Percentiles rank a stretch among this genome's conserved stretches.
Evolutionary conservation across 2,797 vertebrate genomes (phyloP).

Genomic region (Echiichthys vipera): DNA sequence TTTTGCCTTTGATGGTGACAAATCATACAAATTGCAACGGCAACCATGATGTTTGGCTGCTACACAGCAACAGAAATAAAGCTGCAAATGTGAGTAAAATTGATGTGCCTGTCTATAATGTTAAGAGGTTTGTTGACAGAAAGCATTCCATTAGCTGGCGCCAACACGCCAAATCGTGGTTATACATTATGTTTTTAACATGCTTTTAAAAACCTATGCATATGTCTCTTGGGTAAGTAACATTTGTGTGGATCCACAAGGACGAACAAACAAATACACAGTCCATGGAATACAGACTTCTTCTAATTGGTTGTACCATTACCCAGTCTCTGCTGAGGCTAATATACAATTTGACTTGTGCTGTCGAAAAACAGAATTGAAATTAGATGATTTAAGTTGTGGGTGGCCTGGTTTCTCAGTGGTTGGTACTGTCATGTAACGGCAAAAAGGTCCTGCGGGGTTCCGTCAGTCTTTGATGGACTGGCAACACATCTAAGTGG

Average conservation of each 20-base stretch:
- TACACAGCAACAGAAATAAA: conserved; percentile 42
- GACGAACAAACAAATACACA: conserved; percentile 47
- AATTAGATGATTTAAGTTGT: conserved; percentile 65
- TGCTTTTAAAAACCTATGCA: conserved; percentile 60
- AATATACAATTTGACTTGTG: conserved; percentile 49
- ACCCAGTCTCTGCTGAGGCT: conserved; percentile 45
- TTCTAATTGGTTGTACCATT: conserved; percentile 67
- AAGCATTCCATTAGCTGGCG: conserved; percentile 66
- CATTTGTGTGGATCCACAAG: conserved; percentile 25
- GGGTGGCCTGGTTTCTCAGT: conserved; percentile 50
- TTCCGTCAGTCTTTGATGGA: conserved; percentile 72
- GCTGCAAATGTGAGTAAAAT: conserved; percentile 47
- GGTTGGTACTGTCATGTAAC: conserved; percentile 64
- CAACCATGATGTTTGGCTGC: conserved; percentile 29
- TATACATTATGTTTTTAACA: conserved; percentile 60
- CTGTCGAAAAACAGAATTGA: conserved; percentile 63
- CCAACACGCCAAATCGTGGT: conserved; percentile 28
- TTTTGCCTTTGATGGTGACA: conserved; percentile 48
- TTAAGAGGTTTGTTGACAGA: conserved; percentile 76
- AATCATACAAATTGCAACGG: conserved; percentile 50
- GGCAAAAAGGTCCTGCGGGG: conserved; percentile 54
- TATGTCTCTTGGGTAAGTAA: conserved; percentile 41
- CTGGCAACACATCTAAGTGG: conserved; percentile 43
- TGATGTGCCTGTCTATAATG: conserved; percentile 58
- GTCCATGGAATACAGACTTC: conserved; percentile 38